Evolutionary conservation across 2,888 invertebrate species (phyloP), one percentile per base, ranked within the genome.

Genomic region (Teinopalpus imperialis): DNA sequence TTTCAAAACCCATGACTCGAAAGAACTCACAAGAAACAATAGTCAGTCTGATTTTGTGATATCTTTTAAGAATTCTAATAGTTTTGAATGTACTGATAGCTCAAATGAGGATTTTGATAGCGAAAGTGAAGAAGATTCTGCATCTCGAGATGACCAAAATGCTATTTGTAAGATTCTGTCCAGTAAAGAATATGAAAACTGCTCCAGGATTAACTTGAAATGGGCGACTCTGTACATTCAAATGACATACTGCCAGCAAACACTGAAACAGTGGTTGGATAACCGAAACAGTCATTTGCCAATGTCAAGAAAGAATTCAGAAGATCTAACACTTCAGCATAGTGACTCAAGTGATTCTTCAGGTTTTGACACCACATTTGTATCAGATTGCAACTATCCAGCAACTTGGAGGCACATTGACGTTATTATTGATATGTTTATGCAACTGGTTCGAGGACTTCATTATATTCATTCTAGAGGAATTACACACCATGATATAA

Each of bases 401-500:
- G 54, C 74, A 1, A 54, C 72, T 0, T 81, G 76, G 66, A 72
- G 70, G 0, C 80, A 82, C 54, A 81, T 83, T 23, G 88, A 90
- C 48, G 74, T 90, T 1, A 67, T 92, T 1, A 79, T 90, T 12
- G 89, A 91, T 40, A 93, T 96, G 72, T 91, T 95, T 42, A 90
- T 90, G 4, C 94, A 96, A 72, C 81, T 95, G 45, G 89, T 95
- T 1, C 87, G 80, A 51, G 96, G 95, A 0, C 76, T 96, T 9
- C 90, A 94, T 55, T 95, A 95, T 60, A 95, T 96, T 44, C 96
- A 96, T 74, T 92, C 92, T 0, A 90, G 91, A 36, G 91, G 91
- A 2, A 91, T 96, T 24, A 94, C 96, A 13, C 96, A 96, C 71
- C 95, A 96, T 66, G 96, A 96, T 63, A 91, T 95, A 26, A 95